These are phyloP conservation scores for Chironex yamaguchii DNA, from an alignment of 30 jellyfish, hydroid and myxozoan species.

Conservation along the genomic window DNA sequence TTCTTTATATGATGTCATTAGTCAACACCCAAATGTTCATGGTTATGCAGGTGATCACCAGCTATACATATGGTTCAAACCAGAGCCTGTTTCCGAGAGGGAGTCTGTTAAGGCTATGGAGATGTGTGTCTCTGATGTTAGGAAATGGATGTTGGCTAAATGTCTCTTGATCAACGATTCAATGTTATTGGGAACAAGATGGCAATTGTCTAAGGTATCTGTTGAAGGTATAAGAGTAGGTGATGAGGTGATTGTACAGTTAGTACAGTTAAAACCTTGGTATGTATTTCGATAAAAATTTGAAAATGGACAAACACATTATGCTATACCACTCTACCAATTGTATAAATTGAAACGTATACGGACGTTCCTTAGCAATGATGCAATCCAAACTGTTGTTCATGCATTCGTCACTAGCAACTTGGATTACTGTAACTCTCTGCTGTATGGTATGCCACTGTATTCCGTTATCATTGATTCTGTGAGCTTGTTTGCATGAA, in stretches of 20 bases:
- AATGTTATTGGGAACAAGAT: conserved; percentile 49
- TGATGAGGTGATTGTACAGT: conserved; percentile 6
- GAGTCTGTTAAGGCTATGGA: conserved; percentile 58
- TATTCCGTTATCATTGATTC: conserved; percentile 11
- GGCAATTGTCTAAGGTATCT: conserved; percentile 41
- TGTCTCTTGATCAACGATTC: conserved; percentile 44
- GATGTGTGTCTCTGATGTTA: conserved; percentile 7
- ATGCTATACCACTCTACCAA: neutral
- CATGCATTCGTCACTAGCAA: conserved; percentile 55
- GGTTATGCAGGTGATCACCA: conserved; percentile 72
- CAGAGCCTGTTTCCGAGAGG: conserved; percentile 47
- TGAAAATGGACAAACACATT: conserved; percentile 8
- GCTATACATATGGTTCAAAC: conserved; percentile 44
- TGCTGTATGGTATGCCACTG: conserved; percentile 57
- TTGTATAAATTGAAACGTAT: conserved; percentile 25
- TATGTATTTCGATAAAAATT: conserved; percentile 8
- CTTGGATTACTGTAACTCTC: conserved; percentile 64
- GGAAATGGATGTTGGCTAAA: conserved; percentile 14
- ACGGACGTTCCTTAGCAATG: conserved; percentile 40
- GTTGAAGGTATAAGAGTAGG: conserved; percentile 41
- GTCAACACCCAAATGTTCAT: conserved; percentile 74
- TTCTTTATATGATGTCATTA: conserved; percentile 56
- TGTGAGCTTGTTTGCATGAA: conserved; percentile 32
- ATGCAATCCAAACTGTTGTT: conserved; percentile 60
- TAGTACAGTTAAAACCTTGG: too few relatives aligned